Base-by-base conservation (phyloP, 2,888 invertebrate species). In the Cyclophora punctaria region DNA sequence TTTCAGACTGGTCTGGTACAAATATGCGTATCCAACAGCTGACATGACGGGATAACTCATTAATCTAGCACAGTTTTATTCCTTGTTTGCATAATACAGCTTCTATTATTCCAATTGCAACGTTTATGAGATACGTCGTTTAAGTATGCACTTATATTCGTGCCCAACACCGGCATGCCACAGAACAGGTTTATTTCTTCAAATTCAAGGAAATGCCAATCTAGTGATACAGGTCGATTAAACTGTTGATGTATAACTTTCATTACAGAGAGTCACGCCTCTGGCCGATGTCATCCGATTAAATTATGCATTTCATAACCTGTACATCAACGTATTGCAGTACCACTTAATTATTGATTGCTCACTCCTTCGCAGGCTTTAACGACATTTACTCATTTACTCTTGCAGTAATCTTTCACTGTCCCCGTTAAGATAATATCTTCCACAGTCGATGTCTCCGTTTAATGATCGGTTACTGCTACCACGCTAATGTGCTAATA, bases 291-390 rank as follows among this genome's bases (percentile, higher is more conserved):
- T 49, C 42, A 44, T 48, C 53, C 46, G 51, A 52, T 54, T 47
- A 48, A 55, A 61, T 63, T 55, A 58, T 56, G 41, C 51, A 57
- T 70, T 69, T 69, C 67, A 59, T 64, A 63, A 67, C 53, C 53
- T 37, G 48, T 46, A 44, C 51, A 54, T 57, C 49, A 35, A 45
- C 42, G 51, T 47, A 50, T 57, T 64, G 59, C 60, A 63, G 58
- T 57, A 57, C 41, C 44, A 52, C 53, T 53, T 62, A 63, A 67
- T 69, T 64, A 63, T 62, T 48, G 60, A 60, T 43, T 48, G 55
- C 53, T 46, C 51, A 55, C 55, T 56, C 51, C 47, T 48, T 45
- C 41, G 47, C 50, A 49, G 46, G 49, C 54, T 42, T 51, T 56
- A 61, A 57, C 53, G 56, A 51, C 57, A 57, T 57, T 57, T 56